Percentiles rank a stretch among this genome's conserved stretches.
phyloP scores from a whole-genome alignment of 2,888 invertebrate genomes.

The Mythimna lalbum region DNA sequence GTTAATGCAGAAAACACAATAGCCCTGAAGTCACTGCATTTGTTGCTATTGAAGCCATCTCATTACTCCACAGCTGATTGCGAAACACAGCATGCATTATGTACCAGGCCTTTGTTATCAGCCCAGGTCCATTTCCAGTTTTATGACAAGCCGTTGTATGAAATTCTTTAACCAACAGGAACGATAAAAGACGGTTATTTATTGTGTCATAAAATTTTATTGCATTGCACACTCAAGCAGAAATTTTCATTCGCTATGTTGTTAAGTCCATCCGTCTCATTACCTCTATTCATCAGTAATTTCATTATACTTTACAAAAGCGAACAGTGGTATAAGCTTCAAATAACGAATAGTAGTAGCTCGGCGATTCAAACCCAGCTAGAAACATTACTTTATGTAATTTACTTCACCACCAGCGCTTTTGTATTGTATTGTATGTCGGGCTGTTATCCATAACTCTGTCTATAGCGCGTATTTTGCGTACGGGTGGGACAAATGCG shows the following conservation, averaged over 20 bases:
- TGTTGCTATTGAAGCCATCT: slow-evolving; percentile 77
- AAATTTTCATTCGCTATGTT: slow-evolving; percentile 45
- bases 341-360: no score
- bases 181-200: slow-evolving; percentile 54
- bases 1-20: slow-evolving; percentile 53
- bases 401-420: no score
- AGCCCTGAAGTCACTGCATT: slow-evolving; percentile 62
- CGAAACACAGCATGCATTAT: slow-evolving; percentile 81
- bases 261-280: slow-evolving; percentile 20
- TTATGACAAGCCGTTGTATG: slow-evolving; percentile 61
- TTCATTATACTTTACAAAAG: slow-evolving; percentile 16
- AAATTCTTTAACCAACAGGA: slow-evolving; percentile 55
- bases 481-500: no score
- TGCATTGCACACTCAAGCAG: slow-evolving; percentile 39
- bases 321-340: no score
- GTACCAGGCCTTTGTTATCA: slow-evolving; percentile 73
- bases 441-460: no score
- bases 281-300: slow-evolving; percentile 24
- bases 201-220: slow-evolving; percentile 60
- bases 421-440: no score
- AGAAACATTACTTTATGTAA: no score
- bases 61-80: slow-evolving; percentile 80
- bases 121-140: slow-evolving; percentile 69
- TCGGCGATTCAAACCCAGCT: no score
- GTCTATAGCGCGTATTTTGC: no score